phyloP scores from a whole-genome alignment of 2,113 vertebrate genomes.

The Forbesichthys agassizii region DNA sequence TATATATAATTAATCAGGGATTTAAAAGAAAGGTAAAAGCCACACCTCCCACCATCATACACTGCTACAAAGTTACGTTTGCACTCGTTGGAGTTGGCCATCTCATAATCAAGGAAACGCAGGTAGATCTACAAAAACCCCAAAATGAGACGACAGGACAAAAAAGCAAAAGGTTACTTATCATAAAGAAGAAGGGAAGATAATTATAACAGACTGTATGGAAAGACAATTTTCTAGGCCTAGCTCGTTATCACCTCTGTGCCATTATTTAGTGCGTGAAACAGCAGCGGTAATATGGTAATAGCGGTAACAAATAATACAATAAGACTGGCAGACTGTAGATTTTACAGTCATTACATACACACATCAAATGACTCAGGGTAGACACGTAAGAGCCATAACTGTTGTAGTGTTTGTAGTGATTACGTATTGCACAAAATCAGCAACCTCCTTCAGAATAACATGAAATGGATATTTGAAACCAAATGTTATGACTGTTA shows the following conservation, averaged over 20 bases:
- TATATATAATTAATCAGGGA: slow-evolving; percentile 1
- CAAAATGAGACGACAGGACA: slow-evolving; percentile 9
- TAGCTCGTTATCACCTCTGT: slow-evolving; percentile 18
- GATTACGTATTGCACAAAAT: slow-evolving; percentile 44
- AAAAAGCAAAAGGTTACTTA: slow-evolving; percentile 13
- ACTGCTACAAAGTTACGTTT: slow-evolving; percentile 98
- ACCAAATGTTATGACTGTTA: not conserved
- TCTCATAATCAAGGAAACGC: slow-evolving; percentile 96
- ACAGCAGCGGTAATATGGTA: slow-evolving; percentile 1
- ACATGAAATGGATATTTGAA: slow-evolving; percentile 25
- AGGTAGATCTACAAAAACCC: slow-evolving; percentile 88
- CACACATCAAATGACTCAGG: slow-evolving; percentile 39
- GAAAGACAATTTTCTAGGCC: slow-evolving; percentile 19
- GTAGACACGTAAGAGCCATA: slow-evolving; percentile 19
- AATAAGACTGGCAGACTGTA: slow-evolving; percentile 49
- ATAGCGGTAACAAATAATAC: slow-evolving; percentile 27
- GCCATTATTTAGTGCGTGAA: slow-evolving; percentile 33
- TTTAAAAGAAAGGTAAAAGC: not conserved
- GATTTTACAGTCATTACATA: slow-evolving; percentile 50
- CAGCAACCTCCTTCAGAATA: slow-evolving; percentile 31
- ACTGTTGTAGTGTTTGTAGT: slow-evolving; percentile 23
- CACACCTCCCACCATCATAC: slow-evolving; percentile 90
- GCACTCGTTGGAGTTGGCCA: slow-evolving; percentile 98
- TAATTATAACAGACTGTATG: not conserved
- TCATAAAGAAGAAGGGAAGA: slow-evolving; percentile 15